Conservation (phyloP, 2,113 vertebrate genomes). For the Pollachius pollachius region DNA sequence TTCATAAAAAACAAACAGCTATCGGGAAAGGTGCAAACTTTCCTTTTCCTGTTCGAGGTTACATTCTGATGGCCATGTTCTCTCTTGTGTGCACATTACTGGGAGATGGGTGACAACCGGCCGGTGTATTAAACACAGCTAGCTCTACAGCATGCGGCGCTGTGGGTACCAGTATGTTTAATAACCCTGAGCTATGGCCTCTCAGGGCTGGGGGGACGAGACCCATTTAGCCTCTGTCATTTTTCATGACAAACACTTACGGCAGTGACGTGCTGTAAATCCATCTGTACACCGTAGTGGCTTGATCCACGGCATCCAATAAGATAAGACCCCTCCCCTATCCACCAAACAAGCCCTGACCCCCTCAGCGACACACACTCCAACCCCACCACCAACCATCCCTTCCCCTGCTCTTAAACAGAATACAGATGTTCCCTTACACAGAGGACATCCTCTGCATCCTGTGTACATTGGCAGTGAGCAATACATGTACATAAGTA, state of each 20-base stretch:
- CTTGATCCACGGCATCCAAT: conserved; percentile 48
- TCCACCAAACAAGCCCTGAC: not conserved
- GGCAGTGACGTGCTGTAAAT: conserved; percentile 71
- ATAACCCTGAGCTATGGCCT: conserved; percentile 73
- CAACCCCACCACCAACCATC: not conserved
- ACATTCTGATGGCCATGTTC: not conserved
- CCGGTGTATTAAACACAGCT: conserved; percentile 56
- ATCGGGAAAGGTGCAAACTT: not conserved
- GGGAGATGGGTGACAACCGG: conserved; percentile 34
- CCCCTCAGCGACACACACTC: not conserved
- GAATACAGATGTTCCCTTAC: conserved; percentile 7
- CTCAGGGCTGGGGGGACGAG: conserved; percentile 65
- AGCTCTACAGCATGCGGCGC: conserved; percentile 47
- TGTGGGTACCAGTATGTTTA: conserved; percentile 61
- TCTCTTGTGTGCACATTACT: not conserved
- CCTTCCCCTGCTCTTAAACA: not conserved
- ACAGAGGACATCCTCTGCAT: too few relatives aligned
- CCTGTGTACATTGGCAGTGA: too few relatives aligned
- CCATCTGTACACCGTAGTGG: conserved; percentile 56
- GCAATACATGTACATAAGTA: too few relatives aligned
- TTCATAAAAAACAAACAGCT: not conserved
- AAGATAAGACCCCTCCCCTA: conserved; percentile 14
- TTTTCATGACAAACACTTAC: conserved; percentile 77
- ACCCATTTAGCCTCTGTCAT: conserved; percentile 76
- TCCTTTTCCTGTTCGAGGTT: not conserved